Evolutionary conservation across 2,888 invertebrate genomes (phyloP).

Genomic region (Drosophila neotestacea): DNA sequence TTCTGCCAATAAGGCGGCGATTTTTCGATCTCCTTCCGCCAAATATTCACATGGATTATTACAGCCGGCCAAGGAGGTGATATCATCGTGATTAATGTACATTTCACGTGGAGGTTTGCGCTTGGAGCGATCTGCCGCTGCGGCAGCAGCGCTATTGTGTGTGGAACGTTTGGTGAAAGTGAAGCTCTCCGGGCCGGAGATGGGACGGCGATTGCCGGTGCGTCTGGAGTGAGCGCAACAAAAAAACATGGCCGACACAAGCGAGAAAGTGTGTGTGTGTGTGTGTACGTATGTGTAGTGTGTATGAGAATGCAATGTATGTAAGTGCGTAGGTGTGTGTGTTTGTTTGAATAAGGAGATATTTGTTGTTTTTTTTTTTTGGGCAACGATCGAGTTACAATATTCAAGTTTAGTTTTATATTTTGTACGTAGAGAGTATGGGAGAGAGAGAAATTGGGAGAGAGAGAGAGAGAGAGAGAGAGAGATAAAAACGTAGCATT

Average conservation of each 20-base stretch:
- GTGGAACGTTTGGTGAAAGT: constrained; percentile 83
- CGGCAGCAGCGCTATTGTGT: constrained; percentile 76
- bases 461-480: constrained; percentile 42
- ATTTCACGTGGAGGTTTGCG: constrained; percentile 98
- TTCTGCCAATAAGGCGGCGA: constrained; percentile 97
- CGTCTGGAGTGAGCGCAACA: constrained; percentile 86
- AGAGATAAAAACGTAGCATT: constrained; percentile 68
- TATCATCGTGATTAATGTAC: constrained; percentile 98
- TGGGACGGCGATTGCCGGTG: constrained; percentile 92
- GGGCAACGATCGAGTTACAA: constrained; percentile 22
- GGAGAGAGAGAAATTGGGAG: constrained; percentile 20
- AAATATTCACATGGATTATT: constrained; percentile 90
- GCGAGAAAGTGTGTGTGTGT: neutral
- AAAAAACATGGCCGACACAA: neutral
- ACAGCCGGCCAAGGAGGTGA: constrained; percentile 92
- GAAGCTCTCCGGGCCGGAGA: constrained; percentile 88
- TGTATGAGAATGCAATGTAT: constrained; percentile 13
- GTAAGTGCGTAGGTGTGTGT: constrained; percentile 5
- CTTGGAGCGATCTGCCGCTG: constrained; percentile 87
- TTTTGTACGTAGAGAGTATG: constrained; percentile 12
- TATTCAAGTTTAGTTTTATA: constrained; percentile 19
- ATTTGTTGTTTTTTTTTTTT: constrained; percentile 1
- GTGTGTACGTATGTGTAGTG: constrained; percentile 1
- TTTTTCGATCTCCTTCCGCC: constrained; percentile 96
- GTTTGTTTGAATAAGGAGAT: neutral